Percentiles rank a stretch among this genome's conserved stretches.
Conservation (phyloP, 1,140 invertebrate genomes). For the Arion vulgaris region DNA sequence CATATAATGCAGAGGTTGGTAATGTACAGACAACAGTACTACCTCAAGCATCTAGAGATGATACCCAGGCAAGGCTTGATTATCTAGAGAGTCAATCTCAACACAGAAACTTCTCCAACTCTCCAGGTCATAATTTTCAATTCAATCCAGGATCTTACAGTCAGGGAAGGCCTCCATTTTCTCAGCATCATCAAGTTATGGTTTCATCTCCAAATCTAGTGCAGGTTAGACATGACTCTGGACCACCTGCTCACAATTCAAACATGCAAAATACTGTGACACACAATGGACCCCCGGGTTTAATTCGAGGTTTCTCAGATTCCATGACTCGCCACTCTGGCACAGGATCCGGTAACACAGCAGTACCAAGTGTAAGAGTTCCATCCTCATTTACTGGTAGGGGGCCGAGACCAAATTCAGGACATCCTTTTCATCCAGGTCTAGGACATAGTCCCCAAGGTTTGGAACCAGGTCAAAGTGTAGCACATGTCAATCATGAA, state of each 20-base stretch:
- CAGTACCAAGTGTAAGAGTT: neutral
- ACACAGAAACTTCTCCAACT: neutral
- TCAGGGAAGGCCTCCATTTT: neutral
- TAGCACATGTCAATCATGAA: neutral
- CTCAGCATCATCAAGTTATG: neutral
- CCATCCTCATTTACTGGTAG: neutral
- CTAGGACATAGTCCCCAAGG: neutral
- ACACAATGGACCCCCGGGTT: neutral
- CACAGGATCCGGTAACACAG: neutral
- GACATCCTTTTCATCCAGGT: neutral
- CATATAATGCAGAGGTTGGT: neutral
- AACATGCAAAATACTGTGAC: neutral
- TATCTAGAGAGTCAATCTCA: neutral
- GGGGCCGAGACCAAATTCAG: neutral
- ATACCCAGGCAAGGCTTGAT: neutral
- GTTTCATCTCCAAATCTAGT: neutral
- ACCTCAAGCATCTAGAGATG: neutral
- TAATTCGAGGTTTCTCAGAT: neutral
- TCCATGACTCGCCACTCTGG: neutral
- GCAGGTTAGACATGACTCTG: neutral
- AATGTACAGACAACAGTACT: neutral
- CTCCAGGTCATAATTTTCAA: neutral
- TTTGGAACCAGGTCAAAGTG: conserved; percentile 4
- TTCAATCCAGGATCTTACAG: neutral
- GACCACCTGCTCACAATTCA: neutral